A percentile compares a stretch with the other conserved stretches of the same genome.
phyloP scores from a whole-genome alignment of 2,888 invertebrate species.

The Rotaria macrura region DNA sequence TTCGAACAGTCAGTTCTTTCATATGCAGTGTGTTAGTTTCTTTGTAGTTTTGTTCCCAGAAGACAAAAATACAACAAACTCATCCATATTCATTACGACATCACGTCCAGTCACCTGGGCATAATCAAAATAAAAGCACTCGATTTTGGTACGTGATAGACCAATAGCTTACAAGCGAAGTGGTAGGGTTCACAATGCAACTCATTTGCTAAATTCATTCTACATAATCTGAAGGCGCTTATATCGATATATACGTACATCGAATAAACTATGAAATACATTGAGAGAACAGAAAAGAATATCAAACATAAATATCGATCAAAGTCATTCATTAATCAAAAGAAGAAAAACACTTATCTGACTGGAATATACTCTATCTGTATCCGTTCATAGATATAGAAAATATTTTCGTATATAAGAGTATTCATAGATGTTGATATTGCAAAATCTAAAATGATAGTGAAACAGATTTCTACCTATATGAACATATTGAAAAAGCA shows the following conservation, averaged over 20 bases:
- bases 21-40: not conserved
- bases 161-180: not conserved
- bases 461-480: too few species aligned
- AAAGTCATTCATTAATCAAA: not conserved
- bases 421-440: too few species aligned
- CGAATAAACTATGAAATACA: not conserved
- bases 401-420: too few species aligned
- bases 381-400: too few species aligned
- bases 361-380: too few species aligned
- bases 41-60: not conserved
- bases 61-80: not conserved
- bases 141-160: not conserved
- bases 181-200: too few species aligned
- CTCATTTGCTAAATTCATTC: too few species aligned
- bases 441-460: too few species aligned
- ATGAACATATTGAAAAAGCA: too few species aligned
- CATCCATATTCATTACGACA: not conserved
- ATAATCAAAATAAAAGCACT: not conserved
- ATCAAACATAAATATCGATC: not conserved
- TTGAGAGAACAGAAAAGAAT: not conserved
- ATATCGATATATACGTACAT: not conserved
- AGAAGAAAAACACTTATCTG: too few species aligned
- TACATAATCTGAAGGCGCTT: not conserved
- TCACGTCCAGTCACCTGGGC: not conserved
- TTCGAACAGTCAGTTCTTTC: not conserved